phyloP scores from a whole-genome alignment of 1,140 invertebrate species.

The Macrobrachium rosenbergii region DNA sequence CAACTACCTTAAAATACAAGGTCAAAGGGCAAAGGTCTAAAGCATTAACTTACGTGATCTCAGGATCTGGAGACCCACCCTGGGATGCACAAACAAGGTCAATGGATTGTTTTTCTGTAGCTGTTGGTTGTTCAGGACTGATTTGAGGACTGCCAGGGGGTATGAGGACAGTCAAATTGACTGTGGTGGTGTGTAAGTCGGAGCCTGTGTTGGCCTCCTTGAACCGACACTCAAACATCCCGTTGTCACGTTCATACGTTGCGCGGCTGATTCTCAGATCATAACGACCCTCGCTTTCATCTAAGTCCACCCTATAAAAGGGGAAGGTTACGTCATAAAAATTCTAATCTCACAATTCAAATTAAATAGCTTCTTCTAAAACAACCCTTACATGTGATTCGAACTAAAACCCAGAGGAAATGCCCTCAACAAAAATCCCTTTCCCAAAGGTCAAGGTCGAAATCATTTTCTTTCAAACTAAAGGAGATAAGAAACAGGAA shows the following conservation, averaged over 20 bases:
- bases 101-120: constrained; percentile 81
- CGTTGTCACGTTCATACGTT: constrained; percentile 89
- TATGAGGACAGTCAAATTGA: constrained; percentile 87
- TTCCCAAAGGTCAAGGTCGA: no score
- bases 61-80: constrained; percentile 90
- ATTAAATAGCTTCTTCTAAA: no score
- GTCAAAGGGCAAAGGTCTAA: no score
- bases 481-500: constrained; percentile 35
- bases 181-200: constrained; percentile 85
- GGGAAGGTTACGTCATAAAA: constrained; percentile 65
- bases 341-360: no score
- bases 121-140: constrained; percentile 78
- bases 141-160: constrained; percentile 84
- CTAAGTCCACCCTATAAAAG: constrained; percentile 79
- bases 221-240: constrained; percentile 89
- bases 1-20: no score
- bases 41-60: constrained; percentile 72
- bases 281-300: constrained; percentile 84
- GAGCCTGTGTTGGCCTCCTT: constrained; percentile 86
- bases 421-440: no score
- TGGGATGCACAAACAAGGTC: constrained; percentile 83
- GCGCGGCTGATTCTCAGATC: constrained; percentile 81
- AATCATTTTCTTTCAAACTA: no score
- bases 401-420: no score
- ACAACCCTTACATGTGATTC: no score